Percentiles rank a stretch among this genome's conserved stretches.
phyloP scores from a whole-genome alignment of 2,797 vertebrate genomes.

The Smutsia gigantea region DNA sequence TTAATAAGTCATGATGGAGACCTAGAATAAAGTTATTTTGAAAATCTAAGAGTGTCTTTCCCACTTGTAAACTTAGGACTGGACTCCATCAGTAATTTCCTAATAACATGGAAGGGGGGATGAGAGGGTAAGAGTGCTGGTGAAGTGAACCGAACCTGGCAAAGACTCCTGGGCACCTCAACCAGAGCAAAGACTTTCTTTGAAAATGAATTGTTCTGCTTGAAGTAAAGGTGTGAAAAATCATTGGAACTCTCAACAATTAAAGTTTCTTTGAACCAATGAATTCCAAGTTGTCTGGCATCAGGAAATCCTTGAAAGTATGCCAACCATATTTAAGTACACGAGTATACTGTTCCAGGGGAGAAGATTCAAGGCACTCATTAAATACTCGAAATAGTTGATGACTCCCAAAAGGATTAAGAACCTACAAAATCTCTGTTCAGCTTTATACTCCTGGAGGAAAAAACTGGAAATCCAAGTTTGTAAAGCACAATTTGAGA shows the following conservation, averaged over 20 bases:
- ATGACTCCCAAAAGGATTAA: neutral
- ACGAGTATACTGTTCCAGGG: neutral
- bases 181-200: neutral
- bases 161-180: neutral
- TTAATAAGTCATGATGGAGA: neutral
- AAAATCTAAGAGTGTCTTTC: neutral
- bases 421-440: neutral
- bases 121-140: neutral
- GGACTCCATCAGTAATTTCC: neutral
- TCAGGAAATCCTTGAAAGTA: neutral
- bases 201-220: neutral
- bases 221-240: neutral
- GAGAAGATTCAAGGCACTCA: neutral
- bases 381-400: slow-evolving; percentile 4
- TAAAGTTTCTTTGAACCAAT: neutral
- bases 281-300: neutral
- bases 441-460: neutral
- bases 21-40: neutral
- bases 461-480: slow-evolving; percentile 32
- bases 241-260: neutral
- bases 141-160: neutral
- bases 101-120: neutral
- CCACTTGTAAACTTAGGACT: neutral
- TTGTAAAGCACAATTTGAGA: neutral
- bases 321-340: neutral